These are phyloP conservation scores for Dryas iulia DNA, from an alignment of 1,140 invertebrate genomes.

Conservation along the genomic window DNA sequence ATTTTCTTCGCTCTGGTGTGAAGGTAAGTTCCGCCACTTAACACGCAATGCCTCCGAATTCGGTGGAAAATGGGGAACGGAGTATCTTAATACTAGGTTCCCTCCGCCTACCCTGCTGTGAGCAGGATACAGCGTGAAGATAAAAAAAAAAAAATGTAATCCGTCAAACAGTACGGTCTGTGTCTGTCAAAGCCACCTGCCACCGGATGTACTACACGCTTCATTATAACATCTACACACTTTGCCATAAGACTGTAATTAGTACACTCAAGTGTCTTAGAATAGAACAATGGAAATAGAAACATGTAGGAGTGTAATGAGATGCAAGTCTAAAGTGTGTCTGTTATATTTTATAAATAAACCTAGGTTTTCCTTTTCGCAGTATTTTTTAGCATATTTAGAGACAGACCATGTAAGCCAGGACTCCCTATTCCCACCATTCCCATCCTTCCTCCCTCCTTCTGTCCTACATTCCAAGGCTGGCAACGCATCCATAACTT, in stretches of 20 bases:
- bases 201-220: not conserved
- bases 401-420: too few relatives aligned
- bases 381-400: too few relatives aligned
- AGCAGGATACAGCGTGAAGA: not conserved
- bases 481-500: too few relatives aligned
- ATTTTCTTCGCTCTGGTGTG: not conserved
- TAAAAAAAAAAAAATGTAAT: too few relatives aligned
- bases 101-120: not conserved
- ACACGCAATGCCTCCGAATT: too few relatives aligned
- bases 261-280: not conserved
- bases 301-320: constrained; percentile 1
- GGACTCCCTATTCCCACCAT: too few relatives aligned
- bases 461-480: too few relatives aligned
- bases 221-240: not conserved
- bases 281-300: constrained; percentile 19
- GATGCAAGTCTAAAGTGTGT: not conserved
- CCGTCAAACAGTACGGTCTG: not conserved
- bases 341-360: not conserved
- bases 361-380: too few relatives aligned
- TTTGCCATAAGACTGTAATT: constrained; percentile 16
- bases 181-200: constrained; percentile 4
- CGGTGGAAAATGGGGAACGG: not conserved
- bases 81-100: not conserved
- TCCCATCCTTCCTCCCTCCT: too few relatives aligned
- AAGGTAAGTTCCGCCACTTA: not conserved